Conservation (phyloP, 2,797 vertebrate species). For the Enoplosus armatus region DNA sequence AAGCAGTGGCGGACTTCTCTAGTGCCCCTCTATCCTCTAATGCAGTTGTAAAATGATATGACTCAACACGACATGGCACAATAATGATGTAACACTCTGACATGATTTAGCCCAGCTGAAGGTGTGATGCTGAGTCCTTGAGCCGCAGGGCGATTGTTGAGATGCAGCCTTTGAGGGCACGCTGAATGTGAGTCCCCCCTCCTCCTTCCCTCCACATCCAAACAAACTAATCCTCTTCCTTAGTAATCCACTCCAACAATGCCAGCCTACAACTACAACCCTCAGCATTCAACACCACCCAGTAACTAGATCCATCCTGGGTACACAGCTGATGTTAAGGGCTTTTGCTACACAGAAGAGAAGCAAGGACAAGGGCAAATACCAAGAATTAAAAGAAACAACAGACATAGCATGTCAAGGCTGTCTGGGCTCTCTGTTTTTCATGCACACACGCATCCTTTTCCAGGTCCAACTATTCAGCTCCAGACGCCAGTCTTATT, state of each 20-base stretch:
- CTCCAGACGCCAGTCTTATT: slow-evolving; percentile 77
- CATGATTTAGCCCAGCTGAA: slow-evolving; percentile 64
- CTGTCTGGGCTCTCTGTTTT: slow-evolving; percentile 48
- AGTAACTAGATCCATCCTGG: slow-evolving; percentile 44
- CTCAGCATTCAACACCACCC: slow-evolving; percentile 53
- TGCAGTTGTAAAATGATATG: slow-evolving; percentile 66
- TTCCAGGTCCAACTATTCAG: slow-evolving; percentile 72
- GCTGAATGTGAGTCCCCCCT: slow-evolving; percentile 45
- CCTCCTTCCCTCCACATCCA: slow-evolving; percentile 39
- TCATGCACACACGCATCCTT: slow-evolving; percentile 49
- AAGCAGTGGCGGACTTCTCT: slow-evolving; percentile 44
- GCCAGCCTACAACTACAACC: slow-evolving; percentile 61
- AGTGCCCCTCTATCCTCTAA: slow-evolving; percentile 53
- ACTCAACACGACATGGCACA: slow-evolving; percentile 62
- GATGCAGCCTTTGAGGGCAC: slow-evolving; percentile 66
- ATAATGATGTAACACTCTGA: slow-evolving; percentile 73
- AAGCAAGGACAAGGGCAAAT: slow-evolving; percentile 46
- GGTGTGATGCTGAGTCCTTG: slow-evolving; percentile 67
- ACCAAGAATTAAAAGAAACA: slow-evolving; percentile 42
- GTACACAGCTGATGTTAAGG: slow-evolving; percentile 41
- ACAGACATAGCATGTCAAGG: slow-evolving; percentile 48
- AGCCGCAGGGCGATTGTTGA: slow-evolving; percentile 62
- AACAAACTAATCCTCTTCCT: slow-evolving; percentile 76
- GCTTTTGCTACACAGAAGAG: slow-evolving; percentile 24
- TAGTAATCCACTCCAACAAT: slow-evolving; percentile 78